These are phyloP conservation scores for Sus scrofa DNA, from an alignment of 2,113 vertebrate species.

Conservation along the genomic window DNA sequence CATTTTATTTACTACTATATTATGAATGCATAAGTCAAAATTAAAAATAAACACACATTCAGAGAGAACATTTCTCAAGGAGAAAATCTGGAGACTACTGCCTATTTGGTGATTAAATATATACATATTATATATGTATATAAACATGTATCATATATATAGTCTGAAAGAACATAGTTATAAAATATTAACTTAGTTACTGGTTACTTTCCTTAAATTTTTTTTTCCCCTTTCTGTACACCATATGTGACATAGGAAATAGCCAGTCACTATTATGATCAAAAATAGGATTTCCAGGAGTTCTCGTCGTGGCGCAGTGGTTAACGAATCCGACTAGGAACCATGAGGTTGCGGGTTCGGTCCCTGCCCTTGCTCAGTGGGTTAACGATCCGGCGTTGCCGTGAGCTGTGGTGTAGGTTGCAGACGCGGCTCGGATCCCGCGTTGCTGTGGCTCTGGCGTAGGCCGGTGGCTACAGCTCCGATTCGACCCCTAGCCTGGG, in stretches of 20 bases:
- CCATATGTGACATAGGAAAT: not conserved
- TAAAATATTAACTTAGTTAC: not conserved
- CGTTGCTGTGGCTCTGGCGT: no score
- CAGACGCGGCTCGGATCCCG: no score
- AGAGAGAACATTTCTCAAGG: not conserved
- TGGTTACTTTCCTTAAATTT: not conserved
- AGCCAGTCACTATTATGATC: not conserved
- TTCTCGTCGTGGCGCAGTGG: no score
- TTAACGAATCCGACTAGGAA: no score
- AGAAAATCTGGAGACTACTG: not conserved
- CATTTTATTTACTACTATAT: conserved; percentile 16
- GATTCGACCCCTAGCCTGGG: no score
- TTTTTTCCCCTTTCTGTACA: not conserved
- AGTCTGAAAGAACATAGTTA: conserved; percentile 26
- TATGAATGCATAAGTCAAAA: not conserved
- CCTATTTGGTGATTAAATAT: not conserved
- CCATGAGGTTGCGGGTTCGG: no score
- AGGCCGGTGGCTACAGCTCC: no score
- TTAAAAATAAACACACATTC: conserved; percentile 37
- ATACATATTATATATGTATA: not conserved
- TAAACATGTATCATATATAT: not conserved
- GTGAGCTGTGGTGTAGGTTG: no score
- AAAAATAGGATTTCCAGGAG: not conserved
- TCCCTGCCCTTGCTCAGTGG: no score
- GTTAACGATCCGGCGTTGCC: no score